Evolutionary conservation across 2,888 invertebrate genomes (phyloP), one percentile per base, ranked within the genome.

Genomic region (Empis stercorea): DNA sequence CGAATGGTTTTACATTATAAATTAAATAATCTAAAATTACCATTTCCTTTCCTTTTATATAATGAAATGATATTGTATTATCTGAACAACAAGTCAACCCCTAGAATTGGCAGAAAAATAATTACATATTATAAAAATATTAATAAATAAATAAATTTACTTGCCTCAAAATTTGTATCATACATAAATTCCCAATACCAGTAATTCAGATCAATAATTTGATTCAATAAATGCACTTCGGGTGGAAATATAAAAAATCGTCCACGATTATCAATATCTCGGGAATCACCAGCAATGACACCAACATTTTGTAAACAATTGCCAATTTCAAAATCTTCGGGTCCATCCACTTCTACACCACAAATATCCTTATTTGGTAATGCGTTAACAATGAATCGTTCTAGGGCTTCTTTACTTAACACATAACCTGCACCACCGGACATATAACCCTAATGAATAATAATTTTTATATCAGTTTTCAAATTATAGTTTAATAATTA

Each of bases 121-220:
- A n/a, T n/a, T n/a, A n/a, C n/a, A n/a, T n/a, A n/a, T 39, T 7
- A 10, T 16, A 10, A 17, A 37, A 37, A 16, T 11, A 13, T 16
- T 16, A 17, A 37, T 36, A 36, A 5, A 36, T 14, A 17, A n/a
- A 3, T 17, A 20, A 2, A n/a, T 17, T 50, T 38, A 65, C 67
- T 61, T 92, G n/a, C n/a, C 88, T 65, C 87, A 84, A 37, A 84
- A 80, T 37, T 91, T 84, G 61, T 97, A 96, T n/a, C n/a, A 71
- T 82, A 97, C 53, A 92, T 91, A 65, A 95, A 97, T 58, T 84
- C 79, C 91, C 92, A 95, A 66, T 94, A 96, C 97, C 97, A 99
- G 65, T 87, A 91, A 46, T 73, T 76, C 59, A 82, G 81, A 54
- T 81, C 78, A 43, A 87, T 81, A 58, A 85, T 85, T 46, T 82